Base-by-base conservation (phyloP, 35 echinoderm and acorn worm genomes). In the Heliocidaris tuberculata region DNA sequence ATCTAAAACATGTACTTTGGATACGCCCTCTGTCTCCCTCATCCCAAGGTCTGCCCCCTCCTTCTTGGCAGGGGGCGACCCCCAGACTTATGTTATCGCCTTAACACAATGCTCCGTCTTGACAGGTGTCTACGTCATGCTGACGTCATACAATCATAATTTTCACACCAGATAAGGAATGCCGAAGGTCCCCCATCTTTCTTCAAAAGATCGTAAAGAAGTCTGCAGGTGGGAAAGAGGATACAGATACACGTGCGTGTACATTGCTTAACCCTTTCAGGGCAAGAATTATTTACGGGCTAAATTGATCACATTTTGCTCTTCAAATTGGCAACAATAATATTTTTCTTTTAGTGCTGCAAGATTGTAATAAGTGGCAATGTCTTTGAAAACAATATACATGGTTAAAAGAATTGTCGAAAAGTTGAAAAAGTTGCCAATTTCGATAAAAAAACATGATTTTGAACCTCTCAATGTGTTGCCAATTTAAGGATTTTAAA, bases 51-150 rank as follows among this genome's bases (percentile, higher is more conserved):
- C 3, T 78, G 35, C 7, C 21, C 65, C 65, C 27, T n/a, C 65
- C 27, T 4, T 89, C 87, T 89, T 89, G 87, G 87, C 87, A 89
- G 65, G 65, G 65, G 65, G 65, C 87, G 3, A 6, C 31, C 31
- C 47, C 87, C 47, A 89, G 31, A 89, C 87, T 12, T 7, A 48
- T 47, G 47, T 89, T 89, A 47, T 89, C 87, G 31, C 87, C 31
- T 89, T 1, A 47, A 27, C 87, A 89, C 47, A 89, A 47, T 89
- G 32, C 87, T 89, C 24, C 87, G 31, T 89, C 47, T 89, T 78
- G 65, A 78, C 87, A 47, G 32, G 87, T 89, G 31, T 89, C 87
- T 47, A 89, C 87, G 87, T 89, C 87, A 89, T 89, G 32, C 31
- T 89, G 31, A 89, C 87, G 87, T 89, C 87, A 89, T 48, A n/a